These are phyloP conservation scores for Drosophila nasuta DNA, from an alignment of 1,140 invertebrate genomes.

Conservation along the genomic window DNA sequence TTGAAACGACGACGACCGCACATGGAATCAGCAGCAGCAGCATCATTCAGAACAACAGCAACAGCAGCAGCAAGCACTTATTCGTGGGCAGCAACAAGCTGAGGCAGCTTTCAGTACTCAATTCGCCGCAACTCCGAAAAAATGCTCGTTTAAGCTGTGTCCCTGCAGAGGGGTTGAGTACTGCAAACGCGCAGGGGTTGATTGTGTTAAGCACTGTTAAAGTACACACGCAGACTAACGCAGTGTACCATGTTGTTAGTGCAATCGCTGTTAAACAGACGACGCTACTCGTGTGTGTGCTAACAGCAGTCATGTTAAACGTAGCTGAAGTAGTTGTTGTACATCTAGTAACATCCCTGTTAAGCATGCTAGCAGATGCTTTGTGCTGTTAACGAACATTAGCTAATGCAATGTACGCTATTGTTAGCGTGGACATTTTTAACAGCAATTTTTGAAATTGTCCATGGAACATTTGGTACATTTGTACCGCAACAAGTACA, in stretches of 20 bases:
- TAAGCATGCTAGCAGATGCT: too few species aligned
- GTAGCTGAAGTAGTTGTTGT: background rate
- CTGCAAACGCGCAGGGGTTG: background rate
- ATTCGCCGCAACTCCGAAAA: constrained; percentile 72
- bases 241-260: background rate
- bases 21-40: background rate
- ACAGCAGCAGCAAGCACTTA: constrained; percentile 8
- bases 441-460: too few species aligned
- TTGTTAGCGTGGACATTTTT: background rate
- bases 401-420: background rate
- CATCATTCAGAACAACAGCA: constrained; percentile 39
- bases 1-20: constrained; percentile 18
- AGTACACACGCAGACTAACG: too few species aligned
- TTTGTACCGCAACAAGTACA: too few species aligned
- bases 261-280: background rate
- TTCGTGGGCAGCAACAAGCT: constrained; percentile 41
- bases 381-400: too few species aligned
- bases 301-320: background rate
- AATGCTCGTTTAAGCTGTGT: background rate
- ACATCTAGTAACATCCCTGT: background rate
- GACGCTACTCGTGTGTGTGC: background rate
- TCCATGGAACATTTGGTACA: too few species aligned
- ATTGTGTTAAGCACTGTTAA: background rate
- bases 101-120: constrained; percentile 5
- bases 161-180: background rate